Percentiles rank a stretch among this genome's conserved stretches.
These are phyloP conservation scores for Phataginus tetradactyla DNA, from an alignment of 2,797 vertebrate species.

Conservation along the genomic window DNA sequence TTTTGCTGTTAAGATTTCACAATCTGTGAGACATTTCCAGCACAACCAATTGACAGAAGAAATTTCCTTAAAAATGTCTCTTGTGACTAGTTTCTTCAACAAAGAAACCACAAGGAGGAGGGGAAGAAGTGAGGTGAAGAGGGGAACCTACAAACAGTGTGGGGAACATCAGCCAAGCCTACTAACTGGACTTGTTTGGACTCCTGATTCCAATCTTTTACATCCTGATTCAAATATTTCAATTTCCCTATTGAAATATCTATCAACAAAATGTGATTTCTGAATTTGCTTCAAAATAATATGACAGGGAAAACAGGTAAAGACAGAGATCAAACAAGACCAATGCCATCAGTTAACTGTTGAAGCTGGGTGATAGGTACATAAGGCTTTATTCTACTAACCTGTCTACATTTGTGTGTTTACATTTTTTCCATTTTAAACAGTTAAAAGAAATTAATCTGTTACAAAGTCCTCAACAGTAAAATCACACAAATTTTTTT, in stretches of 20 bases:
- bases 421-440: not conserved
- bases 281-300: not conserved
- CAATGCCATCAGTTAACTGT: not conserved
- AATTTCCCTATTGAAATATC: not conserved
- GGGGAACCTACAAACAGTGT: fast-evolving
- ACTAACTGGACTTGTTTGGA: fast-evolving
- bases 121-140: not conserved
- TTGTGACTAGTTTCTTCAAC: not conserved
- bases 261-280: not conserved
- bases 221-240: not conserved
- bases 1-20: not conserved
- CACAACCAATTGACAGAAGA: not conserved
- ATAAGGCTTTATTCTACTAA: not conserved
- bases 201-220: not conserved
- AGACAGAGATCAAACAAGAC: not conserved
- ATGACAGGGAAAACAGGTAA: not conserved
- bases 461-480: not conserved
- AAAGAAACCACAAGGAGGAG: not conserved
- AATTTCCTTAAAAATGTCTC: not conserved
- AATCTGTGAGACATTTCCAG: not conserved
- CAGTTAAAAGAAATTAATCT: not conserved
- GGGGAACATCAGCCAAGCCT: not conserved
- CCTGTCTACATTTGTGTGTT: not conserved
- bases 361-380: not conserved
- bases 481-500: not conserved